Evolutionary conservation across 2,888 invertebrate species (phyloP), one percentile per base, ranked within the genome.

Genomic region (Drosophila subsilvestris): DNA sequence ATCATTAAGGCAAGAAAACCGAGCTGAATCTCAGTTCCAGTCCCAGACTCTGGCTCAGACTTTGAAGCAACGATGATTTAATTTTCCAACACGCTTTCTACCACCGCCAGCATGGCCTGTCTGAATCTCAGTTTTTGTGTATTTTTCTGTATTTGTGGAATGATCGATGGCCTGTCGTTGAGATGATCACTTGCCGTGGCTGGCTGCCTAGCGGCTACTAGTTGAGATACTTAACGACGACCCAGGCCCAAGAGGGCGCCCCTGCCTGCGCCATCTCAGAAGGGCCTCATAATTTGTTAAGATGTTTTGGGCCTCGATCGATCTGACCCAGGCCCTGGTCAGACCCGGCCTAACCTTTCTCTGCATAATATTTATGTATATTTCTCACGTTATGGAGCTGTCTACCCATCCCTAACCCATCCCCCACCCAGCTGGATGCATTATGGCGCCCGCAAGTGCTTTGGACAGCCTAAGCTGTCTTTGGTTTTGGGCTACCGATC

Each of bases 181-280:
- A 88, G 85, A 82, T 89, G 88, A 88, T 88, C 84, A 86, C 86
- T 89, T 84, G 77, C 73, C 75, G 80, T 88, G 79, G 85, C 88
- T 88, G 79, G 85, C 88, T 85, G 85, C 88, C 88, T 86, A 85
- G 89, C 89, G 88, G 83, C 86, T 88, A 88, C 85, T 87, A 86
- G 86, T 88, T 86, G 86, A 83, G 88, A 86, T 88, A 86, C 84
- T 87, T 85, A 87, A 79, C 79, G 76, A 71, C 63, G 65, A 60
- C 32, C 73, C 72, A 57, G 66, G 56, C 37, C 37, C 14, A n/a
- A 37, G 14, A 45, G 56, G 61, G 45, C 58, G 61, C 58, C 54
- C 54, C 29, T 22, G 22, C 22, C 22, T 6, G 5, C 22, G 22
- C 22, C 22, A 22, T 22, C 22, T 25, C 25, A 25, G 44, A 45